Evolutionary conservation across 92 coral and sea anemone species (phyloP), one percentile per base, ranked within the genome.

Genomic region (Metridium senile): DNA sequence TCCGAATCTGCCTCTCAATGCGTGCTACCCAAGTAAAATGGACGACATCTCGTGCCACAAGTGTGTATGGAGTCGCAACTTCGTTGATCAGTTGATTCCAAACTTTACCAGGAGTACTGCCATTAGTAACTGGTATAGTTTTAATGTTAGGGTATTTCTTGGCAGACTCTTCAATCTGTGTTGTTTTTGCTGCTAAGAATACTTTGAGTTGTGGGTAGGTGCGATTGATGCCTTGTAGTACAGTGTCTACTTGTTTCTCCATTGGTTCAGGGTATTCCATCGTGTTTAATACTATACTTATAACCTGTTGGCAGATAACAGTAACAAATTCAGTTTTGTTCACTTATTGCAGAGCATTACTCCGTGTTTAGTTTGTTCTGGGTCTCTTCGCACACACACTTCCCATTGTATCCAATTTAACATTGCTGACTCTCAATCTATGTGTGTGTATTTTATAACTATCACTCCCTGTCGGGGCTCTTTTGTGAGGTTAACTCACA

Each of bases 1-100:
- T 74, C 0, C 78, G 29, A 34, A 80, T 74, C 32, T 71, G 78
- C 9, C 84, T 53, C 70, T 80, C 79, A 71, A 80, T 66, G 62
- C 84, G 84, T 16, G 63, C 70, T 9, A 45, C 34, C 54, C 58
- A 62, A 33, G 62, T 67, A 34, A 80, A 80, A 28, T 71, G 78
- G 13, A 66, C 69, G 13, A 80, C 29, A 71, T 80, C 78, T 19
- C 72, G 78, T 11, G 71, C 84, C 32, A 80, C 58, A 35, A 80
- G 76, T 11, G 69, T 61, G 67, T 80, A 80, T 10, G 84, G 78
- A 29, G 84, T 80, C 17, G 26, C 13, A 3, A 54, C 79, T 31
- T 26, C 43, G 2, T 77, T 20, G 9, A 71, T 59, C 3, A 80
- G 78, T 39, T 61, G 39, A 63, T 80, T 80, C 84, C 84, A 71